Percentiles rank a stretch among this genome's conserved stretches.
Conservation (phyloP, 2,113 vertebrate species). For the Rhinogobius similis region DNA sequence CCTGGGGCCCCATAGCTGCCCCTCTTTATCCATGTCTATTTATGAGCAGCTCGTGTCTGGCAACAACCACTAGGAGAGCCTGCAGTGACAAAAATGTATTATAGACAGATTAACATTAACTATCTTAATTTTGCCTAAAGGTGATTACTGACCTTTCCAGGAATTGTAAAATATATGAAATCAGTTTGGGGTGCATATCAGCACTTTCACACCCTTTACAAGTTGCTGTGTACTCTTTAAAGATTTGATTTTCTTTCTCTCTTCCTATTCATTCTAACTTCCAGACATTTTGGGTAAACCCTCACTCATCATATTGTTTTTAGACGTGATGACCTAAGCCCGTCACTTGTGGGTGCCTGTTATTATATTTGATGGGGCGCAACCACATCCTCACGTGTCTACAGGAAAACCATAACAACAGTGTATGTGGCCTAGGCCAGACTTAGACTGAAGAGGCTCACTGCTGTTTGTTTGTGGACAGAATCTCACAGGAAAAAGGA, state of each 20-base stretch:
- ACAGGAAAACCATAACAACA: conserved; percentile 47
- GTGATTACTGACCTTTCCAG: neutral
- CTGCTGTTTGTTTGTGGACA: conserved; percentile 30
- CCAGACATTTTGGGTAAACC: conserved; percentile 33
- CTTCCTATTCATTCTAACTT: conserved; percentile 11
- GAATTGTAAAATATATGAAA: neutral
- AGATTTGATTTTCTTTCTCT: neutral
- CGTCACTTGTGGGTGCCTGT: conserved; percentile 53
- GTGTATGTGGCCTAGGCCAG: conserved; percentile 42
- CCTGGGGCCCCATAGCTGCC: conserved; percentile 11
- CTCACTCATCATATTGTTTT: conserved; percentile 46
- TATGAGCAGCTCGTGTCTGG: conserved; percentile 48
- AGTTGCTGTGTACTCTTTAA: neutral
- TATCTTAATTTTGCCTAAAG: too few relatives aligned
- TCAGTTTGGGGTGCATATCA: too few relatives aligned
- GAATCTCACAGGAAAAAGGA: conserved; percentile 4
- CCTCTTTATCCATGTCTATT: conserved; percentile 49
- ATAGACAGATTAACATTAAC: neutral
- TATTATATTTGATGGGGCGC: conserved; percentile 55
- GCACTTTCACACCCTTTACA: neutral
- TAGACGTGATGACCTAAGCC: conserved; percentile 46
- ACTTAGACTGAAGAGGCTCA: conserved; percentile 28
- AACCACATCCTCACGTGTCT: conserved; percentile 65
- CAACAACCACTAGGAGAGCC: conserved; percentile 21
- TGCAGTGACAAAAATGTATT: neutral